These are phyloP conservation scores for Salarias fasciatus DNA, from an alignment of 2,797 vertebrate species.

Conservation along the genomic window DNA sequence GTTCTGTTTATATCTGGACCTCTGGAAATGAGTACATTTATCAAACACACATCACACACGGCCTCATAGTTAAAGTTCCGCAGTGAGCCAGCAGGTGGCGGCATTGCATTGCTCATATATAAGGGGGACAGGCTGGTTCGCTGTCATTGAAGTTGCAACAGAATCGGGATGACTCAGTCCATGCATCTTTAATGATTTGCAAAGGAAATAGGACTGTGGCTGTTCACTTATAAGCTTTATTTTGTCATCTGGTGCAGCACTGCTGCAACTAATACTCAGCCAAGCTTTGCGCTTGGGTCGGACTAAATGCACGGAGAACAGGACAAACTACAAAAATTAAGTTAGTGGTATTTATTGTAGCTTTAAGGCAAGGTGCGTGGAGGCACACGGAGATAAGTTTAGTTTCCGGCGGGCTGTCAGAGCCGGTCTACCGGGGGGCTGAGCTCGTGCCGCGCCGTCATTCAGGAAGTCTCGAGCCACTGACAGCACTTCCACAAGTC, in stretches of 20 bases:
- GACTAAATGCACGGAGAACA: background rate
- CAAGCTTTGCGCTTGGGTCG: background rate
- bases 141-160: conserved; percentile 45
- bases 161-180: conserved; percentile 57
- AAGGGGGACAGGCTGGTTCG: background rate
- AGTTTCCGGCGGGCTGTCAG: conserved; percentile 77
- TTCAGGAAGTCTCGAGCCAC: conserved; percentile 80
- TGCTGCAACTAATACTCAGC: background rate
- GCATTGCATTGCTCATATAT: conserved; percentile 26
- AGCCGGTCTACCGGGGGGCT: conserved; percentile 64
- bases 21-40: too few species aligned
- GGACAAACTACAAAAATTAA: too few species aligned
- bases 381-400: conserved; percentile 48
- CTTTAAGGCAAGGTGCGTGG: too few species aligned
- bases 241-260: too few species aligned
- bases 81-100: conserved; percentile 61
- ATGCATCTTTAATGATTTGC: conserved; percentile 60
- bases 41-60: too few species aligned
- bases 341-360: too few species aligned
- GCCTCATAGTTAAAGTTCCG: too few species aligned
- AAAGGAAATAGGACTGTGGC: conserved; percentile 26
- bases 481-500: conserved; percentile 77
- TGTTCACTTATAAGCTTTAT: background rate
- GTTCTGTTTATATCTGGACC: too few species aligned
- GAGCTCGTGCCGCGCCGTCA: conserved; percentile 71